A percentile compares a stretch with the other conserved stretches of the same genome.
Evolutionary conservation across 2,797 vertebrate genomes (phyloP).

Genomic region (Phataginus tricuspis): DNA sequence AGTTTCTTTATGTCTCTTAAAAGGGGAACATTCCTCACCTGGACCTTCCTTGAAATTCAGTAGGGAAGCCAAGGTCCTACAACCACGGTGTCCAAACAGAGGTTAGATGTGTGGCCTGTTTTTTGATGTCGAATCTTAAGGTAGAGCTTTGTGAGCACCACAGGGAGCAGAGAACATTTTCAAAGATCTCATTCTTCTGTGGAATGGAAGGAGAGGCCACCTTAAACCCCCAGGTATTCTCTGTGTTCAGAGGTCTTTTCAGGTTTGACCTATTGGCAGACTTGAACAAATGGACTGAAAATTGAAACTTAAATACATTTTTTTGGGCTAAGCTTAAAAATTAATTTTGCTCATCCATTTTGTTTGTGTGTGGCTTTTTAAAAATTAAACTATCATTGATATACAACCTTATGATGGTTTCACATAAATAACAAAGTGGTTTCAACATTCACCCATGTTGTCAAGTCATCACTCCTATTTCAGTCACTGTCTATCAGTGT

Average conservation of each 20-base stretch:
- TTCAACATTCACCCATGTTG: too few relatives aligned
- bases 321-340: neutral
- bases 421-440: too few relatives aligned
- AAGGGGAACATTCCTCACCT: constrained; percentile 27
- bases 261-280: neutral
- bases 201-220: neutral
- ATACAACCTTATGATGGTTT: too few relatives aligned
- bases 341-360: neutral
- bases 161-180: constrained; percentile 14
- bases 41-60: neutral
- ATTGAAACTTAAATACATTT: neutral
- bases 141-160: neutral
- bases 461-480: too few relatives aligned
- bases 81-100: neutral
- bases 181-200: constrained; percentile 37
- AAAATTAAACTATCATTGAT: too few relatives aligned
- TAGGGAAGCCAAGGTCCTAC: neutral
- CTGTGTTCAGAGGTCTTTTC: constrained; percentile 49
- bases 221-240: neutral
- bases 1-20: neutral
- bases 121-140: neutral
- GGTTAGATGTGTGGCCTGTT: neutral
- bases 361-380: neutral
- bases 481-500: too few relatives aligned
- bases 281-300: constrained; percentile 19